Base-by-base conservation (phyloP, 1,140 invertebrate species). In the Hyles vespertilio region DNA sequence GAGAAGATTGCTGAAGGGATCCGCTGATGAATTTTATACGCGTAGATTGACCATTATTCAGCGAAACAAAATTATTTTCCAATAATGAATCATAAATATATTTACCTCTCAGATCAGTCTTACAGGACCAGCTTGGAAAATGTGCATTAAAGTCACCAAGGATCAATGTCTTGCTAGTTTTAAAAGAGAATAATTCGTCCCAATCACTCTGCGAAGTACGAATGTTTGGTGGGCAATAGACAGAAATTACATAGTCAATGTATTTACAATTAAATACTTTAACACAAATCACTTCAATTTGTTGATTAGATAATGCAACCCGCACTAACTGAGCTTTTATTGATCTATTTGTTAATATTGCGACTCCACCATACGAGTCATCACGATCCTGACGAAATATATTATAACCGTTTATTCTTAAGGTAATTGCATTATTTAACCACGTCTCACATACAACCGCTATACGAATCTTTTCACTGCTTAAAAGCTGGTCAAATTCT, bases 301-400 rank as follows among this genome's bases (percentile, higher is more conserved):
- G 47, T 5, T 10, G 3, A 53, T 57, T 62, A 12, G 2, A 47
- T 32, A n/a, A 36, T 47, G n/a, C 3, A 34, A 36, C 6, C 5
- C 34, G n/a, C 9, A 9, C 3, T 48, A 32, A 2, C 2, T 44
- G 43, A 12, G 46, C 46, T 22, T 55, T 51, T n/a, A 58, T 54
- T 12, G 44, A 54, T 45, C 56, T 64, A 43, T 59, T 57, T 9
- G 54, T 51, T 10, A 59, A 53, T 9, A 59, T 54, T 5, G 63
- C 69, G 34, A 74, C 56, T 9, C 72, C 72, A 3, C 72, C 72
- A 51, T 65, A 72, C 0, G 62, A 63, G n/a, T 70, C 69, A 6
- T 53, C 8, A 11, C 69, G 55, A 49, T 72, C 70, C 11, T 64
- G 61, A 22, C 70, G 59, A 36, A 59, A 70, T 8, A 69, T 55